These are phyloP conservation scores for Lytechinus pictus DNA, from an alignment of 35 echinoderm and acorn worm species.

Conservation along the genomic window DNA sequence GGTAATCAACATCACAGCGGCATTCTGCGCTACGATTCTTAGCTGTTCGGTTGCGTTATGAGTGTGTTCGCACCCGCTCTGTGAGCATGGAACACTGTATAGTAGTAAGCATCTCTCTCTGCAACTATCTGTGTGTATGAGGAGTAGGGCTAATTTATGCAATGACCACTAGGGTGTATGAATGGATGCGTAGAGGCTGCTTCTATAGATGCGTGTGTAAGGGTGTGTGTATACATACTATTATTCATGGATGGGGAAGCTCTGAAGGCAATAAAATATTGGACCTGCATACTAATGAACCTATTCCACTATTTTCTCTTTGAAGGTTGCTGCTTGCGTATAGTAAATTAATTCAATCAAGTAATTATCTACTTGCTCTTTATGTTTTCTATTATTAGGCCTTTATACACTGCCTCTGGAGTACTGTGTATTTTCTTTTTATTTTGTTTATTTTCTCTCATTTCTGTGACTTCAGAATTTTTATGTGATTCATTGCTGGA, in stretches of 20 bases:
- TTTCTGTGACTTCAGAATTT: neutral
- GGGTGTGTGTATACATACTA: neutral
- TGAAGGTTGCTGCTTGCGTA: neutral
- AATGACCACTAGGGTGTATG: neutral
- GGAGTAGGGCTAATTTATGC: slow-evolving; percentile 17
- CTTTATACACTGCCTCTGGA: neutral
- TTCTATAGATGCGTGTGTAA: neutral
- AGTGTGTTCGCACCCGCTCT: neutral
- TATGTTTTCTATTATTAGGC: neutral
- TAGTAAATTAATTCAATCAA: neutral
- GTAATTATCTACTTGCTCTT: neutral
- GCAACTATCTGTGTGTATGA: neutral
- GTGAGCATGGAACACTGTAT: neutral
- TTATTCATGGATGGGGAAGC: neutral
- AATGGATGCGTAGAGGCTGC: neutral
- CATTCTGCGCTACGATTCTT: slow-evolving; percentile 16
- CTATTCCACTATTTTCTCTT: neutral
- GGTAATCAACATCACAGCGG: neutral
- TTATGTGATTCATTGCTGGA: neutral
- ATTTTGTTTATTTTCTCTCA: neutral
- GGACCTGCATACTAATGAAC: neutral
- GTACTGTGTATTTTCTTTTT: neutral
- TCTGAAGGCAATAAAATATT: neutral
- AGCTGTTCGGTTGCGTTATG: slow-evolving; percentile 21
- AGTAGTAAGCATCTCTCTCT: slow-evolving; percentile 1